Evolutionary conservation across 2,113 vertebrate genomes (phyloP).

Genomic region (Sula dactylatra): DNA sequence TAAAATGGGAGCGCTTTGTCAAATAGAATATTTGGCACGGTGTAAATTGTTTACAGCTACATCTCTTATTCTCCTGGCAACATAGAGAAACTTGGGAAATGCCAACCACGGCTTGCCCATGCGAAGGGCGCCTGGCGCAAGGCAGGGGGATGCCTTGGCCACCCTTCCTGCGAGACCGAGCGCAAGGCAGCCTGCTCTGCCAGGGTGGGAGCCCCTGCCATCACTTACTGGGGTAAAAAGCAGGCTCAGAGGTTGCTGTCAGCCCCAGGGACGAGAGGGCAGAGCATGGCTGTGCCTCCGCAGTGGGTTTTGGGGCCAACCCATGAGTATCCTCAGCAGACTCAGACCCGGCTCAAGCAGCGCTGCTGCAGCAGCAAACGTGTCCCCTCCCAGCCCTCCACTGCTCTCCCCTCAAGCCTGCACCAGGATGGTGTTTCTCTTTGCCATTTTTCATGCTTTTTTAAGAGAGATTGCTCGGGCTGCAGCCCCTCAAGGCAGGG

Average conservation of each 20-base stretch:
- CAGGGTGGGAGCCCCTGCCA: neutral
- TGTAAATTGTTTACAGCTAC: constrained; percentile 13
- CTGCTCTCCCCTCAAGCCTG: neutral
- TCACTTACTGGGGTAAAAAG: neutral
- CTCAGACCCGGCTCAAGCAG: accelerated
- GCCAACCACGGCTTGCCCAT: accelerated
- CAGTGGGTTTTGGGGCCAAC: neutral
- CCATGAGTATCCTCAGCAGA: neutral
- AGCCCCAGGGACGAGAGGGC: neutral
- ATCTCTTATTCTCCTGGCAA: neutral
- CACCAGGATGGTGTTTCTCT: neutral
- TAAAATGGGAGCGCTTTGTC: neutral
- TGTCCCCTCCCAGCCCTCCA: neutral
- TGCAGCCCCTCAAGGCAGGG: neutral
- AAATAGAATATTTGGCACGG: neutral
- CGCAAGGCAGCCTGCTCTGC: neutral
- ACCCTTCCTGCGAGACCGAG: accelerated
- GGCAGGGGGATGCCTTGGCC: neutral
- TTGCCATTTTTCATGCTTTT: neutral
- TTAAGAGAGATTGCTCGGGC: neutral
- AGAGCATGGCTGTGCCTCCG: neutral
- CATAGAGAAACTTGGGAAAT: neutral
- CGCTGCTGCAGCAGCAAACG: neutral
- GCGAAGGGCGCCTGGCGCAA: neutral
- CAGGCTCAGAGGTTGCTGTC: accelerated